A percentile compares a stretch with the other conserved stretches of the same genome.
phyloP scores from a whole-genome alignment of 2,888 invertebrate genomes.

The Blera fallax region DNA sequence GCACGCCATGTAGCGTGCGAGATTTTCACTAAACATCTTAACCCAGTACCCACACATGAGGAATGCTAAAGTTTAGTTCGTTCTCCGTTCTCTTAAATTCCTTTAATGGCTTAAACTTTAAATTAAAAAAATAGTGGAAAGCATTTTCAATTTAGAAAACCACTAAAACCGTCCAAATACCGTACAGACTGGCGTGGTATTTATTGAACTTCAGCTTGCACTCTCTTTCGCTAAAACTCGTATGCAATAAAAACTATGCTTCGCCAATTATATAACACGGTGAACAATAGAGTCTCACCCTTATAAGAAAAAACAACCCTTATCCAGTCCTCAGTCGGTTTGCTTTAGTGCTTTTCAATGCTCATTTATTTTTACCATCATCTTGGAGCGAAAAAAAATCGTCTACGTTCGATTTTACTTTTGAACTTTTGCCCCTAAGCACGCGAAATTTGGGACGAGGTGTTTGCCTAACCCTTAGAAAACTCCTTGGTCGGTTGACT shows the following conservation, averaged over 20 bases:
- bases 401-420: conserved; percentile 42
- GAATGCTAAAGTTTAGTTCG: too few relatives aligned
- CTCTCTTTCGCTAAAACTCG: too few relatives aligned
- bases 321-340: conserved; percentile 1
- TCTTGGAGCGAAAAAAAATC: neutral
- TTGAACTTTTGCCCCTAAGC: conserved; percentile 47
- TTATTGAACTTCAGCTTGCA: too few relatives aligned
- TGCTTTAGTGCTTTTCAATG: conserved; percentile 3
- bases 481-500: conserved; percentile 12
- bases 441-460: conserved; percentile 61
- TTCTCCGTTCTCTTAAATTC: too few relatives aligned
- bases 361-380: conserved; percentile 23
- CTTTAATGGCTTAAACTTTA: too few relatives aligned
- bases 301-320: conserved; percentile 1
- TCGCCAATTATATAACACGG: neutral
- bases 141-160: too few relatives aligned
- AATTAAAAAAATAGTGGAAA: too few relatives aligned
- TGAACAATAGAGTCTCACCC: conserved; percentile 1
- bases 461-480: conserved; percentile 60
- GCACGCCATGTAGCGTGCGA: too few relatives aligned
- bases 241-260: neutral
- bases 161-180: too few relatives aligned
- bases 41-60: too few relatives aligned
- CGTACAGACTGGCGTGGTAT: too few relatives aligned
- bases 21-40: too few relatives aligned